Evolutionary conservation across 2,797 vertebrate genomes (phyloP), one percentile per base, ranked within the genome.

Genomic region (Gymnodraco acuticeps): DNA sequence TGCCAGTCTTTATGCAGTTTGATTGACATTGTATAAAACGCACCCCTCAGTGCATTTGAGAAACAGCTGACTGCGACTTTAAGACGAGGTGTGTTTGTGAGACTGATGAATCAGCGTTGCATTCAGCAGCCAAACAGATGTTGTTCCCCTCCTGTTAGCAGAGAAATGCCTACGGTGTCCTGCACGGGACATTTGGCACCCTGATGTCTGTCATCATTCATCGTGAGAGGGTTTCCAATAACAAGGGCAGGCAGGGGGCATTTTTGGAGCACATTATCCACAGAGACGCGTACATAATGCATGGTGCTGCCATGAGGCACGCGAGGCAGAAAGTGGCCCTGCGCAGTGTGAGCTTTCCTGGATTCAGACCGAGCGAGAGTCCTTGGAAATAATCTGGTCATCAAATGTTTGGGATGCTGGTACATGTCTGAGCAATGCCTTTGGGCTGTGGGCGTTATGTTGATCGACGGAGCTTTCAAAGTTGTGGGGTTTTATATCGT

Each of bases 121-220:
- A 78, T 92, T 93, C 87, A 85, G 90, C 88, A 86, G 91, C 88
- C 91, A 92, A 94, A 90, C 94, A 95, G 94, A 95, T 95, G 93
- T 95, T 91, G 87, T 87, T 90, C 82, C 81, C 93, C 89, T 89
- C 89, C 91, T 88, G 89, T 93, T 90, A 82, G 88, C 87, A 81
- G 83, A 92, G 87, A 92, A 94, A 82, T 87, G 91, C 90, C 86
- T 86, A 92, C 81, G 51, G 88, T 92, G 93, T 92, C 92, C 92
- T 93, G 93, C 93, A 95, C 54, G 94, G 95, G 92, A 94, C 94
- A 95, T 95, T 95, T 95, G 94, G 94, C 94, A 93, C 91, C 82
- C 88, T 88, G 90, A 94, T 92, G 93, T 89, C 90, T 92, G 89
- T 92, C 93, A 95, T 96, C 93, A 95, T 93, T 95, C 94, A 96